phyloP scores from a whole-genome alignment of 2,888 invertebrate genomes.

The Lordiphosa fenestrarum region DNA sequence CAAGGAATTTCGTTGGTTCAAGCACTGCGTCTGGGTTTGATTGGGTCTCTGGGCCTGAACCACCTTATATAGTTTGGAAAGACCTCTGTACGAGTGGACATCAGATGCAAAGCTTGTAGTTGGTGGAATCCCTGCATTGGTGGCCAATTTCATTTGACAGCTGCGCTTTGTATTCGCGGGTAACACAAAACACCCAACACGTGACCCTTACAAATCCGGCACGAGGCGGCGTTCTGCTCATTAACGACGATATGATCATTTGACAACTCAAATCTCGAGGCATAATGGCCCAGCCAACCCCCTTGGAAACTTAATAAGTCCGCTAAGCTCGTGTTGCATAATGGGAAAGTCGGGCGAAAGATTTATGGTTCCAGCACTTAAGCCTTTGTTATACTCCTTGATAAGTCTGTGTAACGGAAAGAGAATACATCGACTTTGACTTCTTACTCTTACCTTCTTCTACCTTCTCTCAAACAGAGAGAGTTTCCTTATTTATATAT shows the following conservation, averaged over 20 bases:
- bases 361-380: too few relatives aligned
- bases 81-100: not conserved
- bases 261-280: conserved; percentile 34
- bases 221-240: conserved; percentile 66
- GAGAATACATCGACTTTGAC: too few relatives aligned
- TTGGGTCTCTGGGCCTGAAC: conserved; percentile 47
- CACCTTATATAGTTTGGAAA: conserved; percentile 33
- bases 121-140: conserved; percentile 6
- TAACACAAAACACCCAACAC: conserved; percentile 31
- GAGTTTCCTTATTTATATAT: too few relatives aligned
- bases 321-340: conserved; percentile 39
- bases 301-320: conserved; percentile 16
- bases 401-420: too few relatives aligned
- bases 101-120: conserved; percentile 20
- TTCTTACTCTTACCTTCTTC: too few relatives aligned
- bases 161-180: conserved; percentile 25
- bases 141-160: conserved; percentile 55
- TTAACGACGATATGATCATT: conserved; percentile 70
- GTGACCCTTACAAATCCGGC: conserved; percentile 54
- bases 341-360: conserved; percentile 46
- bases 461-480: too few relatives aligned
- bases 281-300: conserved; percentile 7
- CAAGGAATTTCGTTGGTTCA: conserved; percentile 69
- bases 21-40: conserved; percentile 36
- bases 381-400: too few relatives aligned